Evolutionary conservation across 64 coral and sea anemone species (phyloP).

Genomic region (Platygyra sinensis): DNA sequence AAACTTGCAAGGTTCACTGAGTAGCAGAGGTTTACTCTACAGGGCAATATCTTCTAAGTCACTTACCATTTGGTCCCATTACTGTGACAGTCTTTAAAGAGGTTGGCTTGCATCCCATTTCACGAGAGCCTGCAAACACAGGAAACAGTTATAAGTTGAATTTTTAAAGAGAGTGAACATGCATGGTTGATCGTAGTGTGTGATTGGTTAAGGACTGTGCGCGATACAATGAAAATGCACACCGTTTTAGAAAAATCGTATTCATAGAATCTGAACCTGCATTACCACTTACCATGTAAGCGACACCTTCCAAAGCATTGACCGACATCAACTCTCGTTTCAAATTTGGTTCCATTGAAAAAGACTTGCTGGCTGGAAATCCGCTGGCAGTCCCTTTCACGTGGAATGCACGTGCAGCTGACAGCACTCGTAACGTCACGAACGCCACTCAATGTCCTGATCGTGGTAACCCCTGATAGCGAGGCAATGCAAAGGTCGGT

Average conservation of each 20-base stretch:
- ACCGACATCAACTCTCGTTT: constrained; percentile 55
- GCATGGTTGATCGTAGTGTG: too few species aligned
- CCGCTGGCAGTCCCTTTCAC: constrained; percentile 38
- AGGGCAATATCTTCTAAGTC: too few species aligned
- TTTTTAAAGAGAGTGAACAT: too few species aligned
- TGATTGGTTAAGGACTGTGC: too few species aligned
- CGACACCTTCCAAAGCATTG: constrained; percentile 61
- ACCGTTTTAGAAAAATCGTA: too few species aligned
- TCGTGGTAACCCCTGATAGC: constrained; percentile 13
- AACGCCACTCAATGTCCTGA: constrained; percentile 41
- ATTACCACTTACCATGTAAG: background rate
- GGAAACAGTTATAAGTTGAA: background rate
- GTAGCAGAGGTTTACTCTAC: too few species aligned
- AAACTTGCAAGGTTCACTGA: too few species aligned
- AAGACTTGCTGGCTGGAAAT: constrained; percentile 25
- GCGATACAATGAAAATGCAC: too few species aligned
- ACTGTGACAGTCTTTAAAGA: constrained; percentile 55
- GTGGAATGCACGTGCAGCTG: constrained; percentile 50
- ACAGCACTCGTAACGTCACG: constrained; percentile 36
- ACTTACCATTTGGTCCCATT: constrained; percentile 55
- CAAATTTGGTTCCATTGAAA: constrained; percentile 53
- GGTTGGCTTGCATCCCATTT: constrained; percentile 24
- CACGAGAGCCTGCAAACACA: too few species aligned
- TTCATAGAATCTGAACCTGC: too few species aligned
- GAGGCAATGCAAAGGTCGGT: constrained; percentile 30